Evolutionary conservation across 2,888 invertebrate genomes (phyloP), one percentile per base, ranked within the genome.

Genomic region (Pollenia griseotomentosa): DNA sequence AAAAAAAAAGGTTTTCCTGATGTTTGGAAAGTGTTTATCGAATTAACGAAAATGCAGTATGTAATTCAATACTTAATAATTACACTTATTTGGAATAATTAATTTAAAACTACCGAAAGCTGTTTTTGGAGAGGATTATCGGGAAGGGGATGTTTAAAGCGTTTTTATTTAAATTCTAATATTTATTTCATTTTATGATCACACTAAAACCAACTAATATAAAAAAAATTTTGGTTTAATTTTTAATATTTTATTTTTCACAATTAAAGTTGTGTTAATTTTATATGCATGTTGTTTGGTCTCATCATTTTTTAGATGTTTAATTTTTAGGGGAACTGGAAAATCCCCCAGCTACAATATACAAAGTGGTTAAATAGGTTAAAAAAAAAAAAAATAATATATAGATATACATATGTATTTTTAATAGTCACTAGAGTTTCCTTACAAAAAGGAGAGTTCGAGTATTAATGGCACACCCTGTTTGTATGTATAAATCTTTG

Each of bases 41-140:
- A 14, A 33, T 59, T 33, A 40, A 61, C 40, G 40, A 80, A 85
- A 85, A 85, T 85, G 85, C 68, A 61, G 75, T n/a, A n/a, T n/a
- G n/a, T 80, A 53, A 61, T 53, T 74, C 53, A 80, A 16, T 23
- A 57, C 2, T 57, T 57, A 59, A 16, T 71, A 46, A 71, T 23
- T 51, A 61, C 16, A 74, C 48, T 42, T 74, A 44, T 46, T 73
- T 33, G 33, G 12, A 59, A 33, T 59, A 33, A 12, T 33, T 59
- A 33, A 9, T 40, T 40, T 40, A 40, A n/a, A 59, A 59, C 33
- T 59, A 59, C n/a, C n/a, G 11, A 40, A 40, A 16, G 10, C n/a
- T 46, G 40, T 44, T 42, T 63, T 23, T 68, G 5, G 55, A 44
- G 55, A 53, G 44, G 16, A n/a, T 77, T 48, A 23, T 55, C 1